Evolutionary conservation across 2,113 vertebrate genomes (phyloP).

Genomic region (Erythrolamprus reginae): DNA sequence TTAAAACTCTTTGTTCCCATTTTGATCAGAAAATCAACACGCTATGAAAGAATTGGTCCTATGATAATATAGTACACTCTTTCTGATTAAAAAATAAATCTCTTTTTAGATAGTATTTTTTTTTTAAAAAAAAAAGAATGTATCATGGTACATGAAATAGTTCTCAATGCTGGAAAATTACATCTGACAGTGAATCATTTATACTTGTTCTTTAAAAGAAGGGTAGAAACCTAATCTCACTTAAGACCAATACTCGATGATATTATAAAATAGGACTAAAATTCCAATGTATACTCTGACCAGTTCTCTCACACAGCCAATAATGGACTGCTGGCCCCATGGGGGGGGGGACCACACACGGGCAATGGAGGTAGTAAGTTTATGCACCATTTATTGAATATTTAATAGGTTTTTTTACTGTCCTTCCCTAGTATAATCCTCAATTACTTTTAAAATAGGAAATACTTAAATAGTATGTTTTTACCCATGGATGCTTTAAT

Average conservation of each 20-base stretch:
- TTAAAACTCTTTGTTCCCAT: constrained; percentile 34
- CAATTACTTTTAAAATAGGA: too few relatives aligned
- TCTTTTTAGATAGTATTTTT: not conserved
- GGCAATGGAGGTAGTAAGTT: too few relatives aligned
- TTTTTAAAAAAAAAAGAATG: too few relatives aligned
- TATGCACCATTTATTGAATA: too few relatives aligned
- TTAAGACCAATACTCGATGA: not conserved
- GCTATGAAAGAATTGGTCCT: constrained; percentile 33
- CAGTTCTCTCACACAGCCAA: not conserved
- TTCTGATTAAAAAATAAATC: constrained; percentile 25
- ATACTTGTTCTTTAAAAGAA: constrained; percentile 21
- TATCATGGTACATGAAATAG: constrained; percentile 12
- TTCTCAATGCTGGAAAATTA: not conserved
- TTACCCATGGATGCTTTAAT: too few relatives aligned
- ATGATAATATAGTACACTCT: constrained; percentile 31
- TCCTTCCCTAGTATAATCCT: too few relatives aligned
- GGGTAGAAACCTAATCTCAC: not conserved
- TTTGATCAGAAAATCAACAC: constrained; percentile 13
- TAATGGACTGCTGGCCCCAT: too few relatives aligned
- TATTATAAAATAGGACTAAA: not conserved
- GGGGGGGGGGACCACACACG: too few relatives aligned
- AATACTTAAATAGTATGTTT: too few relatives aligned
- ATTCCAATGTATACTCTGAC: not conserved
- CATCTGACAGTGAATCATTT: constrained; percentile 18
- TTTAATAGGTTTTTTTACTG: too few relatives aligned